A percentile compares a stretch with the other conserved stretches of the same genome.
Conservation (phyloP, 2,888 invertebrate genomes). For the Microctonus brassicae region DNA sequence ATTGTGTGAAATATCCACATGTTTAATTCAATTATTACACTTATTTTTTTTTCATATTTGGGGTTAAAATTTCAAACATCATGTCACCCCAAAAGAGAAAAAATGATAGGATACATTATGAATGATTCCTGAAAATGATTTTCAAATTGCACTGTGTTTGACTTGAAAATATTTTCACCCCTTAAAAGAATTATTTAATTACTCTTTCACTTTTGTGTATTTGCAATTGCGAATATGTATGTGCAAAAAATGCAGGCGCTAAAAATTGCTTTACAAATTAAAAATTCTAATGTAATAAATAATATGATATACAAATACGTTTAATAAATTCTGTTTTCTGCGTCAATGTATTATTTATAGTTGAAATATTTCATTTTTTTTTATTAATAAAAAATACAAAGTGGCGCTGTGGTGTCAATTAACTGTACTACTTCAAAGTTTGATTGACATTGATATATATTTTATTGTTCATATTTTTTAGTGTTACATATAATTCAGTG, state of each 20-base stretch:
- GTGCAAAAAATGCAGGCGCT: conserved; percentile 6
- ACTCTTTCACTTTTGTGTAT: not conserved
- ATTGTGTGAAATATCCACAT: not conserved
- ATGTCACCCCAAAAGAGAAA: not conserved
- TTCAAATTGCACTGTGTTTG: not conserved
- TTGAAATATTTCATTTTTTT: not conserved
- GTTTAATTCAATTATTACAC: not conserved
- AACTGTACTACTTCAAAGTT: not conserved
- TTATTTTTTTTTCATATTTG: not conserved
- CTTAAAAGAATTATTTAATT: not conserved
- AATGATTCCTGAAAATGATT: not conserved
- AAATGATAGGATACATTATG: not conserved
- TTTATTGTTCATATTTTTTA: not conserved
- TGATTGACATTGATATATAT: no score
- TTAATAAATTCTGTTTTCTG: conserved; percentile 26
- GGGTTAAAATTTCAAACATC: not conserved
- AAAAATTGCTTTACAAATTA: conserved; percentile 14
- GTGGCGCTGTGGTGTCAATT: not conserved
- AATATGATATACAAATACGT: conserved; percentile 15
- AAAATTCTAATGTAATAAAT: conserved; percentile 23
- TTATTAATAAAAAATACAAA: not conserved
- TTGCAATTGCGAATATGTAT: conserved; percentile 13
- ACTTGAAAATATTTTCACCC: not conserved
- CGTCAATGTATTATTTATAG: not conserved
- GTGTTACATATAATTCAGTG: not conserved